Evolutionary conservation across 2,888 invertebrate genomes (phyloP).

Genomic region (Orthosia incerta): DNA sequence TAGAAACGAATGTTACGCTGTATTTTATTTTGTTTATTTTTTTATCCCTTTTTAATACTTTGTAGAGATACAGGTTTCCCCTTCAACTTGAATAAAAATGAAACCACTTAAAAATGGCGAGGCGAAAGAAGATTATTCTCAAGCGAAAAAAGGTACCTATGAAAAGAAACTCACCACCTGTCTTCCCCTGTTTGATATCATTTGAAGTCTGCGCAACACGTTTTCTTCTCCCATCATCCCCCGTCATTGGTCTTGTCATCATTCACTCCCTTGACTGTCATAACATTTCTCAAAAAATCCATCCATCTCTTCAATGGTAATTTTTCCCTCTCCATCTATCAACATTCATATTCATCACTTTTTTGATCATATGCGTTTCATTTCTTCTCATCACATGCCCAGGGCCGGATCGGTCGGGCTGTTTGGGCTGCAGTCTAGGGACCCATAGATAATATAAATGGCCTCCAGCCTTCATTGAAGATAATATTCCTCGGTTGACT

Average conservation of each 20-base stretch:
- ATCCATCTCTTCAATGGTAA: background rate
- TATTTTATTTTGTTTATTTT: background rate
- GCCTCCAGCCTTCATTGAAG: too few relatives aligned
- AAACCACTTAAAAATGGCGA: conserved; percentile 69
- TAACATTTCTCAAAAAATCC: background rate
- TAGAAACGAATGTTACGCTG: background rate
- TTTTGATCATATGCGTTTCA: background rate
- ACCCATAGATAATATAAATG: too few relatives aligned
- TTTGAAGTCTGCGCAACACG: background rate
- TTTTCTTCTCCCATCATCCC: background rate
- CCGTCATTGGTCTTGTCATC: background rate
- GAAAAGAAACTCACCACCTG: background rate
- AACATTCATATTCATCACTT: background rate
- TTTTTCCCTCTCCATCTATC: background rate
- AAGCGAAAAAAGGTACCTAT: conserved; percentile 72
- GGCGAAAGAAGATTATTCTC: conserved; percentile 69
- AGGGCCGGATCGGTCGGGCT: too few relatives aligned
- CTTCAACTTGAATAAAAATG: conserved; percentile 61
- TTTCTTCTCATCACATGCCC: background rate
- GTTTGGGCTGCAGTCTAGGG: too few relatives aligned
- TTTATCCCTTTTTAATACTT: conserved; percentile 28
- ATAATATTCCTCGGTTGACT: too few relatives aligned
- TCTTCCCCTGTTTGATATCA: background rate
- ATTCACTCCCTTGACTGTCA: background rate
- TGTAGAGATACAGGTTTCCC: conserved; percentile 42